phyloP scores from a whole-genome alignment of 2,888 invertebrate species.

The Willowsia nigromaculata region DNA sequence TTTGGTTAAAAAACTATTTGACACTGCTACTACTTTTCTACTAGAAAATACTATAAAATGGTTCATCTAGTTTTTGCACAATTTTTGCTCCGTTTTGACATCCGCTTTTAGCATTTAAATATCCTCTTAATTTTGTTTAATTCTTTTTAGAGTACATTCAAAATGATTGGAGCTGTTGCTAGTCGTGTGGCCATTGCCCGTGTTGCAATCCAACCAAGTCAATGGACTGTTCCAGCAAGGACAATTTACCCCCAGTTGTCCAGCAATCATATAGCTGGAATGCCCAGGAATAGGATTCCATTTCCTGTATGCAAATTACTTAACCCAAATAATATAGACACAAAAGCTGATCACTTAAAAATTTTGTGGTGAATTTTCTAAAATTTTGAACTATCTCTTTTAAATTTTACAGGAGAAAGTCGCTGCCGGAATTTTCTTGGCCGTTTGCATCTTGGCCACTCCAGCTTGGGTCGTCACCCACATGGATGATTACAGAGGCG shows the following conservation, averaged over 20 bases:
- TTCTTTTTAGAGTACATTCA: too few species aligned
- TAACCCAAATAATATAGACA: background rate
- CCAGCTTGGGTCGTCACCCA: slow-evolving; percentile 78
- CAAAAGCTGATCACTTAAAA: background rate
- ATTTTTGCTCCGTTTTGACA: too few species aligned
- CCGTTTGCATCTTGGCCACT: slow-evolving; percentile 69
- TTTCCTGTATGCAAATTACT: slow-evolving; percentile 66
- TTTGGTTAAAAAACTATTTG: too few species aligned
- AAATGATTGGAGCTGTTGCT: slow-evolving; percentile 69
- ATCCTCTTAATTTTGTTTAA: too few species aligned
- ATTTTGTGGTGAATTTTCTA: too few species aligned
- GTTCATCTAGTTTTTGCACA: too few species aligned
- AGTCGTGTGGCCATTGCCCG: slow-evolving; percentile 45
- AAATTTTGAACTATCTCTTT: too few species aligned
- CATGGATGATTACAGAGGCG: slow-evolving; percentile 78
- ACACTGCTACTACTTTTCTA: too few species aligned
- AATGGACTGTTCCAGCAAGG: slow-evolving; percentile 69
- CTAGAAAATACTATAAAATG: too few species aligned
- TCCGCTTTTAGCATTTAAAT: too few species aligned
- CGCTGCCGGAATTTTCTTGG: slow-evolving; percentile 70
- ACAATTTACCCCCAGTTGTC: slow-evolving; percentile 74
- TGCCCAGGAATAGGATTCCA: slow-evolving; percentile 73
- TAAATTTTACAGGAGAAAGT: slow-evolving; percentile 76
- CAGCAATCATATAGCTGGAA: slow-evolving; percentile 73
- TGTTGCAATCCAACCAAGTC: background rate